Evolutionary conservation across 2,888 invertebrate genomes (phyloP).

Genomic region (Diploptera punctata): DNA sequence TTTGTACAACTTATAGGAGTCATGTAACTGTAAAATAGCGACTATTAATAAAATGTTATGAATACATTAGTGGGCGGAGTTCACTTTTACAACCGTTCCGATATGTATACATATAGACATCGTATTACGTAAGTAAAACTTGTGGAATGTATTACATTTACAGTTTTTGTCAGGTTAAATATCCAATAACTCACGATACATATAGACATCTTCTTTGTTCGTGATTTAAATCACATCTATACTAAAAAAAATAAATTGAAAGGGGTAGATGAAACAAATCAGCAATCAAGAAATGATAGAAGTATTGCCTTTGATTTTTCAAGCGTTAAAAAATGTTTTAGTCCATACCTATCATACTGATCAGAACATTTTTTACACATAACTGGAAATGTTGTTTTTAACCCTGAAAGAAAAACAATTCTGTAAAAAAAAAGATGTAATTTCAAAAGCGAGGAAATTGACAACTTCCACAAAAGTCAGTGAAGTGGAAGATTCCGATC

Average conservation of each 20-base stretch:
- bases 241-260: not conserved
- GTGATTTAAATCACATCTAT: not conserved
- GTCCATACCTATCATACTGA: conserved; percentile 23
- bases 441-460: not conserved
- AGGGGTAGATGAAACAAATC: not conserved
- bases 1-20: conserved; percentile 28
- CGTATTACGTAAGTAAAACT: not conserved
- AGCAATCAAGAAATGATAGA: conserved; percentile 24
- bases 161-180: conserved; percentile 22
- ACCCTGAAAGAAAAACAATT: not conserved
- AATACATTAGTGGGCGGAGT: conserved; percentile 22
- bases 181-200: conserved; percentile 19
- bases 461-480: conserved; percentile 1
- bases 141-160: not conserved
- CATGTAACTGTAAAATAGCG: conserved; percentile 24
- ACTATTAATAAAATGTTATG: conserved; percentile 29
- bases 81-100: not conserved
- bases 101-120: not conserved
- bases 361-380: not conserved
- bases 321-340: conserved; percentile 23
- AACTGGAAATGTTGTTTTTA: not conserved
- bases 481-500: not conserved
- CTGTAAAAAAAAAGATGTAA: not conserved
- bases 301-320: conserved; percentile 12
- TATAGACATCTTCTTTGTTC: conserved; percentile 13